These are phyloP conservation scores for Trichopria drosophilae DNA, from an alignment of 2,888 invertebrate genomes.

Conservation along the genomic window DNA sequence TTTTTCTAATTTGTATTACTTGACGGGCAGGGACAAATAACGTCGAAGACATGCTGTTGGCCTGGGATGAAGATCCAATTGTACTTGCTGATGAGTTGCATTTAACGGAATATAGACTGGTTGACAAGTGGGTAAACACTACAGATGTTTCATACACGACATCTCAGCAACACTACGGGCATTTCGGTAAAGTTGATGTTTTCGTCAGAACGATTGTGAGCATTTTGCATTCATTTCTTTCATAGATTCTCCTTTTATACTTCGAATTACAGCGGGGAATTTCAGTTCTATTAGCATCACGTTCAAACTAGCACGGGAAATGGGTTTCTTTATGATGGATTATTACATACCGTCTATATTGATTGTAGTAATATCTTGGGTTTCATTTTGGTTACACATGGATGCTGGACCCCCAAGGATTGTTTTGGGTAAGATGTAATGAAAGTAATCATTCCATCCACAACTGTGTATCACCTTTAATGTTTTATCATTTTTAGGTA, in stretches of 20 bases:
- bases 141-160: constrained; percentile 71
- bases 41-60: constrained; percentile 71
- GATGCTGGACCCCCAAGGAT: constrained; percentile 83
- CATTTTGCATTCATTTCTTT: too few species aligned
- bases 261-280: constrained; percentile 68
- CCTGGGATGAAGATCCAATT: constrained; percentile 78
- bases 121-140: constrained; percentile 72
- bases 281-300: constrained; percentile 80
- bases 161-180: constrained; percentile 71
- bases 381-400: constrained; percentile 86
- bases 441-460: not conserved
- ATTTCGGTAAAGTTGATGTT: constrained; percentile 64
- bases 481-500: constrained; percentile 62
- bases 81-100: constrained; percentile 76
- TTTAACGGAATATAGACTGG: constrained; percentile 77
- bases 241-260: too few species aligned
- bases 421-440: constrained; percentile 66
- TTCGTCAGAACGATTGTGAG: not conserved
- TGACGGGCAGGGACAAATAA: constrained; percentile 78
- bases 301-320: constrained; percentile 77
- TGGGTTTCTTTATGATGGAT: constrained; percentile 86
- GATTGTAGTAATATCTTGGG: constrained; percentile 85
- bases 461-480: too few species aligned
- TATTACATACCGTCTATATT: constrained; percentile 86
- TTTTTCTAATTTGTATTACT: constrained; percentile 10